Conservation (phyloP, 2,797 vertebrate genomes). For the Sardinella longiceps region DNA sequence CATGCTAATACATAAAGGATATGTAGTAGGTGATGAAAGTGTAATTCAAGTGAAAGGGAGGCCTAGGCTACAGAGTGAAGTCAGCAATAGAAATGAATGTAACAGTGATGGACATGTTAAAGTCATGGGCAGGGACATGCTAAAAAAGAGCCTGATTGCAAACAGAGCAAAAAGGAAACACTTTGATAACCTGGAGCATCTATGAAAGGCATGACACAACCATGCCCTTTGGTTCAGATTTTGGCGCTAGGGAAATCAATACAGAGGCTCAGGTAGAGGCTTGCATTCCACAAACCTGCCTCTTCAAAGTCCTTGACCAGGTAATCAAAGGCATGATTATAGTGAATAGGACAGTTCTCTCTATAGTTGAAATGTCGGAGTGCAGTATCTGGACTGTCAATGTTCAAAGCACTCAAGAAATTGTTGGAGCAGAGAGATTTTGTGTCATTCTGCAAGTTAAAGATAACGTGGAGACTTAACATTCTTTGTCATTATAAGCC, state of each 20-base stretch:
- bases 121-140: neutral
- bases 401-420: too few species aligned
- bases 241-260: constrained; percentile 9
- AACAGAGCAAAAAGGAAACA: neutral
- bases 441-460: too few species aligned
- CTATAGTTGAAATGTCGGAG: neutral
- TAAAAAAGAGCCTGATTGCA: neutral
- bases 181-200: neutral
- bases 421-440: too few species aligned
- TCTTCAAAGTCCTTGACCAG: neutral
- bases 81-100: neutral
- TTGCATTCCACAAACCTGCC: constrained; percentile 10
- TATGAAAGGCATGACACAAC: neutral
- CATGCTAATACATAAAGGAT: neutral
- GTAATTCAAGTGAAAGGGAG: neutral
- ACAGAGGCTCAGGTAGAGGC: constrained; percentile 1
- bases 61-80: neutral
- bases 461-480: too few species aligned
- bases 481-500: too few species aligned
- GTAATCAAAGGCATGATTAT: constrained; percentile 11
- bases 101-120: neutral
- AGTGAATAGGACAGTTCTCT: neutral
- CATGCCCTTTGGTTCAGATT: neutral
- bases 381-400: too few species aligned
- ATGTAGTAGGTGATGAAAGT: neutral